Conservation (phyloP, 2,113 vertebrate genomes). For the Microcebus tavaratra region DNA sequence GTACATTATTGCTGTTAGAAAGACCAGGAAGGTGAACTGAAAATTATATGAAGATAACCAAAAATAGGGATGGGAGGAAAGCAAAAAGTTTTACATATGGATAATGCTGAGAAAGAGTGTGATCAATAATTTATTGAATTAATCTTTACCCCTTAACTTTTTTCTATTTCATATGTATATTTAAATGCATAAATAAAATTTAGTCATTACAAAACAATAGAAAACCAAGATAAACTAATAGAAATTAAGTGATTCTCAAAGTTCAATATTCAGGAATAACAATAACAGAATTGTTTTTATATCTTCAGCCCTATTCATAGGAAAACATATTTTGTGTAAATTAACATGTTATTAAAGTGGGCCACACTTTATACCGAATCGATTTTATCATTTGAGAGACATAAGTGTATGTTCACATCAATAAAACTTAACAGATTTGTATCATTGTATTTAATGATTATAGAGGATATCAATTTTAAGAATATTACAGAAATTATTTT, state of each 20-base stretch:
- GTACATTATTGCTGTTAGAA: background rate
- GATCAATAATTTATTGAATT: background rate
- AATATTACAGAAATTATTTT: background rate
- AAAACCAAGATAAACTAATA: background rate
- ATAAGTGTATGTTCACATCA: background rate
- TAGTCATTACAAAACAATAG: background rate
- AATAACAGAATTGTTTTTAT: background rate
- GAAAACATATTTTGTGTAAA: constrained; percentile 26
- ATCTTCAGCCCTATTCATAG: background rate
- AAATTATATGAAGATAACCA: background rate
- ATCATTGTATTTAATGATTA: background rate
- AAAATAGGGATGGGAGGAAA: background rate
- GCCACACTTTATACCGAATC: background rate
- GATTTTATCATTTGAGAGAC: background rate
- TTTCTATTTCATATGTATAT: background rate
- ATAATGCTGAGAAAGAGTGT: background rate
- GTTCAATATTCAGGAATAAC: background rate
- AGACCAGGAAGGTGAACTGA: background rate
- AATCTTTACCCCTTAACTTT: background rate
- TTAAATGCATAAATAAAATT: background rate
- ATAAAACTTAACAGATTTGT: background rate
- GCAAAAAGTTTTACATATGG: background rate
- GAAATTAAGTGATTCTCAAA: background rate
- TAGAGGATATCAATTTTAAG: background rate
- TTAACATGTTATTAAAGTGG: background rate